phyloP scores from a whole-genome alignment of 2,113 vertebrate genomes.

The Octodon degus region DNA sequence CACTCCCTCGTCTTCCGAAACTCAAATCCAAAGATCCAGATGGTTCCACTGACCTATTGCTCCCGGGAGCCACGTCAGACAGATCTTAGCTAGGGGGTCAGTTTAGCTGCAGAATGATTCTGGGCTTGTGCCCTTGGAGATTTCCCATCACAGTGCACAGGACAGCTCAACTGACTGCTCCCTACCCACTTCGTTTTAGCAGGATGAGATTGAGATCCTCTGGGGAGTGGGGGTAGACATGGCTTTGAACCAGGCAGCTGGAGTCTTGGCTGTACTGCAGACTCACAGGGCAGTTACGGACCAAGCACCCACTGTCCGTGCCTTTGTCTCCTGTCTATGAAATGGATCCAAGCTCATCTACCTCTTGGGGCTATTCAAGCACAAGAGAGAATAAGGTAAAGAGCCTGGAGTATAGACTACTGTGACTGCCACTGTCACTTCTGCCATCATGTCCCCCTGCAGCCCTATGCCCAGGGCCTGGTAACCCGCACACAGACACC shows the following conservation, averaged over 20 bases:
- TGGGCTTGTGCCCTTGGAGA: neutral
- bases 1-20: neutral
- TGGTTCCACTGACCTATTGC: constrained; percentile 36
- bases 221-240: fast-evolving
- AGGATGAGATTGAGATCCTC: neutral
- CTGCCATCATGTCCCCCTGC: neutral
- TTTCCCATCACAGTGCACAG: constrained; percentile 12
- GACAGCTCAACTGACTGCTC: neutral
- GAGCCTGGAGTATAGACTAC: neutral
- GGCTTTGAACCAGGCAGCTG: neutral
- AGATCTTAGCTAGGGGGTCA: constrained; percentile 54
- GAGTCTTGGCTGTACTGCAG: neutral
- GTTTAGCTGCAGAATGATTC: constrained; percentile 35
- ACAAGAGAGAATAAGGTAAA: neutral
- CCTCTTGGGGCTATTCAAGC: neutral
- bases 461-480: neutral
- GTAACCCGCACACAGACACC: too few relatives aligned
- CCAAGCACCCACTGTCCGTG: fast-evolving
- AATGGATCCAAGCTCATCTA: neutral
- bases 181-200: neutral
- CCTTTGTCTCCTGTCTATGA: neutral
- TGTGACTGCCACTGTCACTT: neutral
- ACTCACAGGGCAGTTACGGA: neutral
- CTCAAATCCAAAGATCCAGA: constrained; percentile 57
- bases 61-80: constrained; percentile 41